These are phyloP conservation scores for Limnephilus lunatus DNA, from an alignment of 2,888 invertebrate species.

Conservation along the genomic window DNA sequence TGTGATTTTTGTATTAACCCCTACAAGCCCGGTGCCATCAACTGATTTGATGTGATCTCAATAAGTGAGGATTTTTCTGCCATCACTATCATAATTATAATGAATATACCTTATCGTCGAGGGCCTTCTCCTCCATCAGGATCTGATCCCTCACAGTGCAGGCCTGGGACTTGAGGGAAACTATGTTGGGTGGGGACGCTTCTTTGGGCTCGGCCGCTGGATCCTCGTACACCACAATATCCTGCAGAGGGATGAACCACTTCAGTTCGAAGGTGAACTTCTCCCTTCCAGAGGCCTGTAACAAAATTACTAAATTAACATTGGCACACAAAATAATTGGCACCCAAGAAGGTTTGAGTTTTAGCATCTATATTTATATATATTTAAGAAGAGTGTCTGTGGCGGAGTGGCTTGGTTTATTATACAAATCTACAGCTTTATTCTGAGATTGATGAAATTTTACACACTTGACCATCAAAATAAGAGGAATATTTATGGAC, in stretches of 20 bases:
- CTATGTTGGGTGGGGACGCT: constrained; percentile 88
- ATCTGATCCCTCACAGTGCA: constrained; percentile 92
- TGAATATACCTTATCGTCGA: constrained; percentile 79
- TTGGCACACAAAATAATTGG: too few species aligned
- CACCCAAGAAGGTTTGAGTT: background rate
- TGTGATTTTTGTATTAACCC: too few species aligned
- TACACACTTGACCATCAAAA: too few species aligned
- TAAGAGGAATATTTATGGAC: too few species aligned
- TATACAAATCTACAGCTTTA: too few species aligned
- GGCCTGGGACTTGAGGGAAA: constrained; percentile 89
- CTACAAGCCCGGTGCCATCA: too few species aligned
- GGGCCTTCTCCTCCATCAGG: constrained; percentile 84
- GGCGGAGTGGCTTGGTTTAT: too few species aligned
- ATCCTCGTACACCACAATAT: constrained; percentile 87
- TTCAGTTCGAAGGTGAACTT: constrained; percentile 95
- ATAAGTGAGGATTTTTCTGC: too few species aligned
- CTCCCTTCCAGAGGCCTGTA: constrained; percentile 87
- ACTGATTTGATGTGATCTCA: too few species aligned
- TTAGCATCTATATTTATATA: background rate
- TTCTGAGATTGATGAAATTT: too few species aligned
- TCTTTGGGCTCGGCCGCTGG: constrained; percentile 83
- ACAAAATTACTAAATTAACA: constrained; percentile 34
- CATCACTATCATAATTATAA: constrained; percentile 25
- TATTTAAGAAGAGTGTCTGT: too few species aligned
- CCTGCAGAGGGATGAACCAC: constrained; percentile 93